A percentile compares a stretch with the other conserved stretches of the same genome.
phyloP scores from a whole-genome alignment of 1,140 invertebrate species.

The Tetranychus cinnabarinus region DNA sequence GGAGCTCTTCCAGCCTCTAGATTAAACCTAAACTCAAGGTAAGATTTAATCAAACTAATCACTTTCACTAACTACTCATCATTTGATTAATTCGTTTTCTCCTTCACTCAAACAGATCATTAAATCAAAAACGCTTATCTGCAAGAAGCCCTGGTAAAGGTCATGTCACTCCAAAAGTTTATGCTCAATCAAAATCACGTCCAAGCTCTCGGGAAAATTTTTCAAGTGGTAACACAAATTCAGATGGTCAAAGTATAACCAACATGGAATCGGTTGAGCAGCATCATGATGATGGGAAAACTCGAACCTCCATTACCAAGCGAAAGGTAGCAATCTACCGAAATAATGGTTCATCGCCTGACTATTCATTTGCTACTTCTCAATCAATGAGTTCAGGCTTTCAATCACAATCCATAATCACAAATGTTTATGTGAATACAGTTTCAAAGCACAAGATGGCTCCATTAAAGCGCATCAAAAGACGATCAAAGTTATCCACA shows the following conservation, averaged over 20 bases:
- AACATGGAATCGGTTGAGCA: too few species aligned
- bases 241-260: too few species aligned
- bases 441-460: not conserved
- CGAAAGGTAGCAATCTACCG: too few species aligned
- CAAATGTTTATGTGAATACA: conserved; percentile 9
- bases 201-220: too few species aligned
- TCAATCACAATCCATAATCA: conserved; percentile 8
- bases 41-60: not conserved
- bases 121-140: not conserved
- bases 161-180: not conserved
- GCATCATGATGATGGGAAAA: too few species aligned
- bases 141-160: not conserved
- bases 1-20: conserved; percentile 54
- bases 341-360: too few species aligned
- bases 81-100: not conserved
- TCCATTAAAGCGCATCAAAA: not conserved
- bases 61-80: not conserved
- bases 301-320: too few species aligned
- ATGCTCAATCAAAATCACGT: too few species aligned
- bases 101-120: not conserved
- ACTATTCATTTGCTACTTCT: too few species aligned
- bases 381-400: not conserved
- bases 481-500: not conserved
- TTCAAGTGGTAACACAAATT: too few species aligned
- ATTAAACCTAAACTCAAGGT: conserved; percentile 18